These are phyloP conservation scores for Acanthosoma haemorrhoidale DNA, from an alignment of 2,888 invertebrate genomes.

Conservation along the genomic window DNA sequence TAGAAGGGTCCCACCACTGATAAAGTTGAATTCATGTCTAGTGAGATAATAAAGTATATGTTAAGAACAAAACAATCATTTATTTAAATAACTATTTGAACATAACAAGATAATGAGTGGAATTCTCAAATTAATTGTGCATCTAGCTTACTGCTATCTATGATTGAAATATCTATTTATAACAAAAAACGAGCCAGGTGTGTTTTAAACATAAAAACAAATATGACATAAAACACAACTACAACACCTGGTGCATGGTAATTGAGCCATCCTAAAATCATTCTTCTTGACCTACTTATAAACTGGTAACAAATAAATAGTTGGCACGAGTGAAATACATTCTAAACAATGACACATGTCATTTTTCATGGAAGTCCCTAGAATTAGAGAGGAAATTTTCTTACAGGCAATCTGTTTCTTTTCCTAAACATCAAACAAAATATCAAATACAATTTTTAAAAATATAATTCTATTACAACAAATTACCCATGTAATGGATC, in stretches of 20 bases:
- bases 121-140: constrained; percentile 4
- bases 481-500: background rate
- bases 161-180: background rate
- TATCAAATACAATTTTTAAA: no score
- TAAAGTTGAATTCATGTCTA: constrained; percentile 4
- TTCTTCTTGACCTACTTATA: constrained; percentile 33
- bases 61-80: background rate
- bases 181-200: constrained; percentile 30
- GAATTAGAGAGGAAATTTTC: background rate
- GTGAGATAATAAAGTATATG: background rate
- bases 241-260: constrained; percentile 37
- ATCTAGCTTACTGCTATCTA: constrained; percentile 11
- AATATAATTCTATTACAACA: background rate
- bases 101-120: background rate
- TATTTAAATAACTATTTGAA: background rate
- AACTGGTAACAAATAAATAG: constrained; percentile 39
- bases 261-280: constrained; percentile 37
- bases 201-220: constrained; percentile 29
- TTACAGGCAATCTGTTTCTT: background rate
- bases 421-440: background rate
- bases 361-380: constrained; percentile 17
- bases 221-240: constrained; percentile 18
- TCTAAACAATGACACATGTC: constrained; percentile 19
- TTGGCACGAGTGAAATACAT: constrained; percentile 39
- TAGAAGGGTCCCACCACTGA: constrained; percentile 21